Percentiles rank a stretch among this genome's conserved stretches.
Evolutionary conservation across 2,797 vertebrate genomes (phyloP).

Genomic region (Rhynchotus rufescens): DNA sequence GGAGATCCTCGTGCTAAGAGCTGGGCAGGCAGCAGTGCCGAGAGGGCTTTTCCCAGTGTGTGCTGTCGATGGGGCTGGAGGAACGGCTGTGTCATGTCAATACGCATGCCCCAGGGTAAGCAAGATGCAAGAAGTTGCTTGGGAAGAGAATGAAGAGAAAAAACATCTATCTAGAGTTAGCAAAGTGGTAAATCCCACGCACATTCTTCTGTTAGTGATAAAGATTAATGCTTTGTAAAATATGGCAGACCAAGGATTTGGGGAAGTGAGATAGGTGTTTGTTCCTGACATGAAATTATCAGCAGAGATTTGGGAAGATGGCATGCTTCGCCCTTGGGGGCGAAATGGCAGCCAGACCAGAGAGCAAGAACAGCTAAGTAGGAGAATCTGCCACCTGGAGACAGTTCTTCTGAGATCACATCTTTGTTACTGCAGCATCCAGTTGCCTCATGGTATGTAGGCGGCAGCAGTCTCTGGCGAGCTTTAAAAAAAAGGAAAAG

Average conservation of each 20-base stretch:
- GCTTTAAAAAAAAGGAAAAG: not conserved
- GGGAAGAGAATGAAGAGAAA: no score
- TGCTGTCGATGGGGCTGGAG: not conserved
- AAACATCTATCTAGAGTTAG: not conserved
- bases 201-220: not conserved
- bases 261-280: not conserved
- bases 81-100: accelerated
- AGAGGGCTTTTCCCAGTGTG: not conserved
- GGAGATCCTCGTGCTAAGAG: not conserved
- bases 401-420: not conserved
- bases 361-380: not conserved
- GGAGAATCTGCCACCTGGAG: not conserved
- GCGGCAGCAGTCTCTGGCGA: not conserved
- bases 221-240: not conserved
- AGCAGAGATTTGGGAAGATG: not conserved
- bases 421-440: not conserved
- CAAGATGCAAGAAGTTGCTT: not conserved
- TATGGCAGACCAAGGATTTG: not conserved
- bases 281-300: accelerated
- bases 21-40: not conserved
- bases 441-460: not conserved
- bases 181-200: not conserved
- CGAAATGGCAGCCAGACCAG: not conserved
- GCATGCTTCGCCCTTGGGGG: accelerated
- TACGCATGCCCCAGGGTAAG: accelerated